These are phyloP conservation scores for Brachynemurus nebulosus DNA, from an alignment of 2,888 invertebrate genomes.

Conservation along the genomic window DNA sequence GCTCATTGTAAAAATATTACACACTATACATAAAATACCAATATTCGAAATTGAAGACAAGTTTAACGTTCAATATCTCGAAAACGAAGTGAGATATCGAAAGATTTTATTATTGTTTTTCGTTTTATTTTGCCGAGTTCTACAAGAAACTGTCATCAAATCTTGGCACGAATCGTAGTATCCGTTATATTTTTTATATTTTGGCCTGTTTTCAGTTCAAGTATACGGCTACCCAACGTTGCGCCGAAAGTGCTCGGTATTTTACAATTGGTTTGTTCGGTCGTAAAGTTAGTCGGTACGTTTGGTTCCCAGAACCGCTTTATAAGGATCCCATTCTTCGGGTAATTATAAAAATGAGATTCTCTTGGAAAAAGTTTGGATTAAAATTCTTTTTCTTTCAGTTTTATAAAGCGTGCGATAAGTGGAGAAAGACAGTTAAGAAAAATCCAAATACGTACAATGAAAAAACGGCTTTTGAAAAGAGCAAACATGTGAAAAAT, in stretches of 20 bases:
- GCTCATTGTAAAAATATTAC: no score
- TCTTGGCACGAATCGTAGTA: no score
- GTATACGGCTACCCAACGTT: slow-evolving; percentile 62
- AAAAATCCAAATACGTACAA: slow-evolving; percentile 23
- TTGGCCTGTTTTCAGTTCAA: slow-evolving; percentile 60
- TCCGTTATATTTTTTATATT: no score
- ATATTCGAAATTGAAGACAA: no score
- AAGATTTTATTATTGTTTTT: no score
- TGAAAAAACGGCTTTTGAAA: slow-evolving; percentile 23
- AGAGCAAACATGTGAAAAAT: slow-evolving; percentile 3
- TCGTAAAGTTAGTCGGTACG: slow-evolving; percentile 40
- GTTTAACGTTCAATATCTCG: no score
- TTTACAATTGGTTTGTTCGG: slow-evolving; percentile 68
- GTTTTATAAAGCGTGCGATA: slow-evolving; percentile 31
- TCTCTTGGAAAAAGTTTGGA: slow-evolving; percentile 12
- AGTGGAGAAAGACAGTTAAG: slow-evolving; percentile 27
- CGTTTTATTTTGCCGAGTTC: no score
- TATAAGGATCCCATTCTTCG: slow-evolving; percentile 51
- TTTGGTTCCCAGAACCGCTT: slow-evolving; percentile 49
- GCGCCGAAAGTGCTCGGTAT: slow-evolving; percentile 57
- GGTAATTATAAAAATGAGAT: slow-evolving; percentile 33
- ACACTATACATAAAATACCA: background rate
- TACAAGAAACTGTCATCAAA: no score
- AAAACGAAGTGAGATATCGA: no score
- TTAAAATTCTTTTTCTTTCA: slow-evolving; percentile 24